Conservation (phyloP, 2,797 vertebrate genomes). For the Rhinogobio ventralis region DNA sequence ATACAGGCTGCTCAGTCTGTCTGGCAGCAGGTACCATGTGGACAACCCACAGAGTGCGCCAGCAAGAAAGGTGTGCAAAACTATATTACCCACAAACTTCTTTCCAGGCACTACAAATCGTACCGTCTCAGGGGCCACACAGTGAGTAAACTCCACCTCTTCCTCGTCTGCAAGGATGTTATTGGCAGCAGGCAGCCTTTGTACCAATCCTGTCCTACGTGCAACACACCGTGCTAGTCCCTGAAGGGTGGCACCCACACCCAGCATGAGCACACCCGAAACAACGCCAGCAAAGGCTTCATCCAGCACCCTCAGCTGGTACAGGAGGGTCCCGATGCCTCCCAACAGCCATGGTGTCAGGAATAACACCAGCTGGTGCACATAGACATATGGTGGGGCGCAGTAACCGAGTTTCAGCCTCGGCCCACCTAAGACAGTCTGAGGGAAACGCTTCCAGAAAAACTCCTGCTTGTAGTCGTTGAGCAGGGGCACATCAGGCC, state of each 20-base stretch:
- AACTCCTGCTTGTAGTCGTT: slow-evolving; percentile 99
- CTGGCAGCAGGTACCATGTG: slow-evolving; percentile 94
- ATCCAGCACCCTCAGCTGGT: slow-evolving; percentile 85
- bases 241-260: slow-evolving; percentile 85
- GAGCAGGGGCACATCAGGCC: slow-evolving; percentile 97
- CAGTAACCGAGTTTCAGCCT: slow-evolving; percentile 93
- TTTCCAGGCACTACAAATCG: slow-evolving; percentile 95
- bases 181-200: slow-evolving; percentile 85
- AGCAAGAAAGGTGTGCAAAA: slow-evolving; percentile 89
- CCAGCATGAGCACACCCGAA: slow-evolving; percentile 90
- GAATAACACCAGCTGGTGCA: slow-evolving; percentile 93
- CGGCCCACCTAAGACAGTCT: slow-evolving; percentile 93
- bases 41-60: slow-evolving; percentile 92
- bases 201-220: slow-evolving; percentile 81
- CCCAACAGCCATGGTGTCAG: slow-evolving; percentile 93
- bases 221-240: slow-evolving; percentile 82
- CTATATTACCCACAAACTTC: slow-evolving; percentile 86
- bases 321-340: slow-evolving; percentile 88
- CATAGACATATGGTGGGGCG: slow-evolving; percentile 91
- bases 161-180: slow-evolving; percentile 92
- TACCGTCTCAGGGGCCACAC: slow-evolving; percentile 89
- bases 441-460: slow-evolving; percentile 97
- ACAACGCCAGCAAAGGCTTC: slow-evolving; percentile 84
- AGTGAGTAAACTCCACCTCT: slow-evolving; percentile 94
- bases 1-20: slow-evolving; percentile 86